These are phyloP conservation scores for Pachycephus smyrnensis DNA, from an alignment of 2,888 invertebrate species.

Conservation along the genomic window DNA sequence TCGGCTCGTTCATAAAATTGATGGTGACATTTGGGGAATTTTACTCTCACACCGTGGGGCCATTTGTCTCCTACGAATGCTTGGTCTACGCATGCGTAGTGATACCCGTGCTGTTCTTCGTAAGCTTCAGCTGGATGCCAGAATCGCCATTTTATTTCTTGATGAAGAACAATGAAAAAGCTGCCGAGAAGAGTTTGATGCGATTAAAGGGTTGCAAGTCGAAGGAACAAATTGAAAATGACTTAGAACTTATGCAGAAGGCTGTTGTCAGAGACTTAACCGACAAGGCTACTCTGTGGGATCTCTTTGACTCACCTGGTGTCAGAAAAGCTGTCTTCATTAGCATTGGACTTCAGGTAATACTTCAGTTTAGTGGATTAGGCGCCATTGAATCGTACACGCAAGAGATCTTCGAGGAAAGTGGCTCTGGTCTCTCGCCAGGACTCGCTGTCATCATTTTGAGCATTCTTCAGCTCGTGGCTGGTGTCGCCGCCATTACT, in stretches of 20 bases:
- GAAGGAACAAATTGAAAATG: slow-evolving; percentile 67
- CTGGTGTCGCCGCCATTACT: slow-evolving; percentile 66
- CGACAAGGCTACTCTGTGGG: slow-evolving; percentile 69
- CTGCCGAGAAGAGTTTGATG: slow-evolving; percentile 68
- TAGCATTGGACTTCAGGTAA: slow-evolving; percentile 69
- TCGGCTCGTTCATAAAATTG: slow-evolving; percentile 58
- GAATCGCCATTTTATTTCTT: slow-evolving; percentile 75
- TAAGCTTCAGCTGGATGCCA: slow-evolving; percentile 71
- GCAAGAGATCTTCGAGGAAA: slow-evolving; percentile 72
- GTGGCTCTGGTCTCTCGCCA: slow-evolving; percentile 69
- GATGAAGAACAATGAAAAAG: slow-evolving; percentile 68
- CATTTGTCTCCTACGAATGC: slow-evolving; percentile 63
- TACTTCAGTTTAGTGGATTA: slow-evolving; percentile 74
- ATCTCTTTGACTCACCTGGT: slow-evolving; percentile 69
- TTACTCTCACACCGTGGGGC: slow-evolving; percentile 61
- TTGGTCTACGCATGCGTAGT: slow-evolving; percentile 65
- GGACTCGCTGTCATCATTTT: slow-evolving; percentile 72
- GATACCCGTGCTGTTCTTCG: slow-evolving; percentile 68
- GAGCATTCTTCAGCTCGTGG: slow-evolving; percentile 72
- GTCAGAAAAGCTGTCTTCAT: slow-evolving; percentile 68
- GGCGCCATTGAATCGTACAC: slow-evolving; percentile 73
- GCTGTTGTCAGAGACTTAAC: slow-evolving; percentile 70
- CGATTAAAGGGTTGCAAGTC: slow-evolving; percentile 66
- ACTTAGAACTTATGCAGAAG: slow-evolving; percentile 64
- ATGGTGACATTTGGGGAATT: slow-evolving; percentile 63